A percentile compares a stretch with the other conserved stretches of the same genome.
phyloP scores from a whole-genome alignment of 1,140 invertebrate species.

The Drosophila varians region DNA sequence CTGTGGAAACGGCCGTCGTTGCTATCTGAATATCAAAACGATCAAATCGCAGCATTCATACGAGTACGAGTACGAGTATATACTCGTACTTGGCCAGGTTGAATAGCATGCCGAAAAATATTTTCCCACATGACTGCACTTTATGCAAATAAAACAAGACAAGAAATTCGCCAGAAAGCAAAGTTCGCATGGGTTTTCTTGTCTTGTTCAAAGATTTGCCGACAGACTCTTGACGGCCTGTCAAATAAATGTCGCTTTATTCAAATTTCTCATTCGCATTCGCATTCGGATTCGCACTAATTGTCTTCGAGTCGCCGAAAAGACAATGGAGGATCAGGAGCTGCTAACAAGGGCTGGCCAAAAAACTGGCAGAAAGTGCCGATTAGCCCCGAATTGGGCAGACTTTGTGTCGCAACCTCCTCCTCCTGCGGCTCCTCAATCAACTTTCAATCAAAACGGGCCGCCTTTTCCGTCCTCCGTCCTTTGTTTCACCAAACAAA shows the following conservation, averaged over 20 bases:
- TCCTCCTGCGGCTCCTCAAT: conserved; percentile 59
- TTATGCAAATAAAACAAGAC: conserved; percentile 65
- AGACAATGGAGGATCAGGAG: conserved; percentile 42
- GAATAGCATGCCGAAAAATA: conserved; percentile 58
- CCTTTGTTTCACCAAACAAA: conserved; percentile 69
- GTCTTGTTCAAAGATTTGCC: conserved; percentile 73
- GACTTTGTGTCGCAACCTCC: conserved; percentile 74
- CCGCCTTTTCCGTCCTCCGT: conserved; percentile 56
- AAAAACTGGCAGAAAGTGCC: conserved; percentile 55
- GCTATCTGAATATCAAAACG: conserved; percentile 11
- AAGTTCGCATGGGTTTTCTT: conserved; percentile 45
- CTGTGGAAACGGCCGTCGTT: conserved; percentile 56
- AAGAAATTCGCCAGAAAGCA: conserved; percentile 72
- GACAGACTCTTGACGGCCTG: conserved; percentile 78
- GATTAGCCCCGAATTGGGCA: conserved; percentile 65
- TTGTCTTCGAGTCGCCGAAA: conserved; percentile 50
- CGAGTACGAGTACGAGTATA: neutral
- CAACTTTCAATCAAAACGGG: conserved; percentile 77
- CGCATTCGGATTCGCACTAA: too few species aligned
- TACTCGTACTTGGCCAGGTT: conserved; percentile 18
- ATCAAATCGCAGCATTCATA: neutral
- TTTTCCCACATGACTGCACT: conserved; percentile 79
- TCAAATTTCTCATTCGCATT: conserved; percentile 81
- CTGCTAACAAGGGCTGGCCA: conserved; percentile 56
- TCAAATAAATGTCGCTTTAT: conserved; percentile 83